Percentiles rank a stretch among this genome's conserved stretches.
phyloP scores from a whole-genome alignment of 1,140 invertebrate genomes.

The Triops longicaudatus region DNA sequence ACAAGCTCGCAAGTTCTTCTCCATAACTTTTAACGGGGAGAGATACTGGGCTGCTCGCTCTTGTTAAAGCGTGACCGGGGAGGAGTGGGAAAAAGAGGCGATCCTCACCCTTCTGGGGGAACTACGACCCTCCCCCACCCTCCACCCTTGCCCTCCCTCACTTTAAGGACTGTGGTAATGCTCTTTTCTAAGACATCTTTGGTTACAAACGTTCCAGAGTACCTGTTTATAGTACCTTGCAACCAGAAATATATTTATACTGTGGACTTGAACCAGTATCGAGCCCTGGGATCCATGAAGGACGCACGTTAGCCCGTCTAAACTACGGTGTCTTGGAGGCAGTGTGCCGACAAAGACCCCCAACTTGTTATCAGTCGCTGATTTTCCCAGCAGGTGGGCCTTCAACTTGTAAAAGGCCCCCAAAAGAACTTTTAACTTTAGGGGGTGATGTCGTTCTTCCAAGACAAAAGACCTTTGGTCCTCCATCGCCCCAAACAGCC shows the following conservation, averaged over 20 bases:
- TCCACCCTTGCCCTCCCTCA: too few relatives aligned
- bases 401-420: background rate
- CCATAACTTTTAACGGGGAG: background rate
- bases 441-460: background rate
- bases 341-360: constrained; percentile 13
- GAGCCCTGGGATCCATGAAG: background rate
- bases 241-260: background rate
- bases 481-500: background rate
- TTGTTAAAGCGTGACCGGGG: background rate
- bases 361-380: constrained; percentile 5
- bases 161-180: background rate
- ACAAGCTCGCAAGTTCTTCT: background rate
- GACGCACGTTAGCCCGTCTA: background rate
- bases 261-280: background rate
- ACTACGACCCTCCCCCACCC: too few relatives aligned
- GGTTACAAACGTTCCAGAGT: background rate
- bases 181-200: background rate
- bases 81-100: background rate
- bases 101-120: background rate
- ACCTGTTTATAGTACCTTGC: background rate
- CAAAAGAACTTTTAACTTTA: background rate
- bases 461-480: background rate
- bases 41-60: background rate
- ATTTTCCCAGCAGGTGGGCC: constrained; percentile 10
- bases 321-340: background rate